Evolutionary conservation across 2,888 invertebrate genomes (phyloP).

Genomic region (Halictus ligatus): DNA sequence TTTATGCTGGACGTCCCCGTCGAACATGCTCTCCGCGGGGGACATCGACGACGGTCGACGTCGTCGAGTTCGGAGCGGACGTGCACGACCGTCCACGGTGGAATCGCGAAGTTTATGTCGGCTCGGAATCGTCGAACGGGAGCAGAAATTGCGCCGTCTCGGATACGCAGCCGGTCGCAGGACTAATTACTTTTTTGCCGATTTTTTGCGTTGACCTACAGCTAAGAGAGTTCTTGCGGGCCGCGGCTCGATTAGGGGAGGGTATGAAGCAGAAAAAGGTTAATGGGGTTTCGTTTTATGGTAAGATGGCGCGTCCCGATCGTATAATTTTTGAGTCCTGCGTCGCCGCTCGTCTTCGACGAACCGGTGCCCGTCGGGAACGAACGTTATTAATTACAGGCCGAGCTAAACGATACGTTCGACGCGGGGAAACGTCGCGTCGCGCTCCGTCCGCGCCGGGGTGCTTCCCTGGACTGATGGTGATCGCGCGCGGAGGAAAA

Average conservation of each 20-base stretch:
- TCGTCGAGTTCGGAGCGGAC: background rate
- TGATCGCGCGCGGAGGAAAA: background rate
- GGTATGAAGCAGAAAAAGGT: slow-evolving; percentile 11
- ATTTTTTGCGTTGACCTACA: slow-evolving; percentile 17
- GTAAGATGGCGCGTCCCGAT: slow-evolving; percentile 11
- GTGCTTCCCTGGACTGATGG: background rate
- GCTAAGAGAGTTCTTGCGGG: slow-evolving; percentile 12
- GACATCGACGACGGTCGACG: background rate
- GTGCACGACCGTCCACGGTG: slow-evolving; percentile 22
- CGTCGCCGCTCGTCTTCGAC: slow-evolving; percentile 4
- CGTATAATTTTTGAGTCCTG: background rate
- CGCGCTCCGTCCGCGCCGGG: background rate
- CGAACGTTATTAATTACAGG: background rate
- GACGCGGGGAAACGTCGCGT: background rate
- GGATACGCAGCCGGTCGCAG: background rate
- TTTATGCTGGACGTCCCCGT: background rate
- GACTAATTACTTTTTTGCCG: slow-evolving; percentile 10
- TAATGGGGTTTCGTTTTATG: slow-evolving; percentile 18
- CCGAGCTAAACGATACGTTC: slow-evolving; percentile 2
- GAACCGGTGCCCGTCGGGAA: background rate
- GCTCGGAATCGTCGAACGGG: slow-evolving; percentile 10
- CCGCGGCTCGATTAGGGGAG: slow-evolving; percentile 3
- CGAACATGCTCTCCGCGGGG: background rate
- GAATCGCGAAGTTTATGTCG: slow-evolving; percentile 10
- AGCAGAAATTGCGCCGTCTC: slow-evolving; percentile 4